Percentiles rank a stretch among this genome's conserved stretches.
phyloP scores from a whole-genome alignment of 2,113 vertebrate species.

The Cebus imitator region DNA sequence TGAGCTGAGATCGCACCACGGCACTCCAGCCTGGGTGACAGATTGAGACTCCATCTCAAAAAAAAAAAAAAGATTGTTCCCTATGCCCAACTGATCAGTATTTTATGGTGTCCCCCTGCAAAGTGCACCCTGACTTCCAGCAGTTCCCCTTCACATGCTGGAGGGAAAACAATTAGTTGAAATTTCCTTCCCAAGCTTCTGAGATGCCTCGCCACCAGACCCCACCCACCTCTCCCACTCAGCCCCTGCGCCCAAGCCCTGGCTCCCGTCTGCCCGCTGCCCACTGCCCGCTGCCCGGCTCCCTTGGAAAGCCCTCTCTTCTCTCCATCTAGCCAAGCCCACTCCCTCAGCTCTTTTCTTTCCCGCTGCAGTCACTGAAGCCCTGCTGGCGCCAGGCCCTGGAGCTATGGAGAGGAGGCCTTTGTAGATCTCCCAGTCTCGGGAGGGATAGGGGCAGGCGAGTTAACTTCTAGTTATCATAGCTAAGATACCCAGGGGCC shows the following conservation, averaged over 20 bases:
- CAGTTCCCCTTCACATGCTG: accelerated
- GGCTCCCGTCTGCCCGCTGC: accelerated
- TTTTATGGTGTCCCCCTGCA: background rate
- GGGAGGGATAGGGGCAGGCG: background rate
- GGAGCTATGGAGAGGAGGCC: background rate
- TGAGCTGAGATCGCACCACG: too few species aligned
- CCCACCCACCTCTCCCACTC: background rate
- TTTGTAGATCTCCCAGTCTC: accelerated
- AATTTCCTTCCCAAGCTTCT: background rate
- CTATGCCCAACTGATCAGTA: background rate
- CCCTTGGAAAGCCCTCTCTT: accelerated
- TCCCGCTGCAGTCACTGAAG: background rate
- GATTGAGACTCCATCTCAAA: too few species aligned
- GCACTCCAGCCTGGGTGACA: too few species aligned
- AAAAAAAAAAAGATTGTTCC: background rate
- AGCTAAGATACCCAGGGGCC: background rate
- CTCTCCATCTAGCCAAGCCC: background rate
- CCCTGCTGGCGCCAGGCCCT: background rate
- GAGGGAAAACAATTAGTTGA: background rate
- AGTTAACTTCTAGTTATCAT: accelerated
- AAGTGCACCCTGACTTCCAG: background rate
- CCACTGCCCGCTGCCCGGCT: accelerated
- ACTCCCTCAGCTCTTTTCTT: background rate
- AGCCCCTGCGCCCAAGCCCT: accelerated
- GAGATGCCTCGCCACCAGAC: accelerated